A percentile compares a stretch with the other conserved stretches of the same genome.
Conservation (phyloP, 2,113 vertebrate species). For the Silurus glanis region DNA sequence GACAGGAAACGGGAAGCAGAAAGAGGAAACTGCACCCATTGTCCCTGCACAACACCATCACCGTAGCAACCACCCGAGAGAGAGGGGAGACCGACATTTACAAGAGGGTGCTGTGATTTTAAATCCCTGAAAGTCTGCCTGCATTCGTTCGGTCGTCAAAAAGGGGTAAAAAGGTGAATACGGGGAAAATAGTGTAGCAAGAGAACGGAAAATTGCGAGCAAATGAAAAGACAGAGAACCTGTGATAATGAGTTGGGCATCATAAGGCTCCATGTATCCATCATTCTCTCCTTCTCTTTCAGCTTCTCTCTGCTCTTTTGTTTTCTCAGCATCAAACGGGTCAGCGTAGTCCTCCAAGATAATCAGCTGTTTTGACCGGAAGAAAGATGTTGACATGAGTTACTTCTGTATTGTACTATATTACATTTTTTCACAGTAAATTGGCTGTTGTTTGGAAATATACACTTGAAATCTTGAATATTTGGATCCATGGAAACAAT, state of each 20-base stretch:
- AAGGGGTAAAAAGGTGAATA: background rate
- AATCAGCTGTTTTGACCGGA: conserved; percentile 76
- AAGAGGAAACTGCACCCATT: conserved; percentile 83
- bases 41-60: conserved; percentile 76
- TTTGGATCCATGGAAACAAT: background rate
- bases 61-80: conserved; percentile 68
- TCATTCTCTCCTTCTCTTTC: conserved; percentile 89
- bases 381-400: background rate
- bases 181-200: background rate
- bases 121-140: conserved; percentile 33
- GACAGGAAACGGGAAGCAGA: conserved; percentile 80
- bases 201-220: background rate
- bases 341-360: conserved; percentile 94
- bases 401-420: background rate
- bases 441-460: background rate
- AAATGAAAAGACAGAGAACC: conserved; percentile 64
- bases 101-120: conserved; percentile 50
- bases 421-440: background rate
- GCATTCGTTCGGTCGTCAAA: background rate
- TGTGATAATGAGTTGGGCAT: conserved; percentile 96
- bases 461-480: background rate
- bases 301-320: conserved; percentile 85
- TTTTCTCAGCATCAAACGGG: conserved; percentile 89
- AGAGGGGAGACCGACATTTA: conserved; percentile 58
- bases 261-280: conserved; percentile 95